Base-by-base conservation (phyloP, 2,888 invertebrate species). In the Cryptosula pallasiana region DNA sequence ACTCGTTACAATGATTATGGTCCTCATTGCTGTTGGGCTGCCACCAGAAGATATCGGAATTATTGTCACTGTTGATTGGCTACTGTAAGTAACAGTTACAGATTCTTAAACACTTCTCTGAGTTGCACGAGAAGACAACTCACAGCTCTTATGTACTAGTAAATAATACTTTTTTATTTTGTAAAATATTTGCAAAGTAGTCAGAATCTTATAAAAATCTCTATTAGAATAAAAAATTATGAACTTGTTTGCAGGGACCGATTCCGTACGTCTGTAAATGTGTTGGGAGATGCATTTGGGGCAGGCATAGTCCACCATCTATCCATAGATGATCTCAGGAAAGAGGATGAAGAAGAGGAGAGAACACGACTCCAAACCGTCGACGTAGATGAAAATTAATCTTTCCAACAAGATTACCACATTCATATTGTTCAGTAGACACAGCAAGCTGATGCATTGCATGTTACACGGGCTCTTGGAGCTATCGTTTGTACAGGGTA, bases 11-110 rank as follows among this genome's bases (percentile, higher is more conserved):
- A 90, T 90, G 88, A 79, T 90, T 69, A 85, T 90, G 75, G 89
- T 90, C 34, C 82, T 90, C 73, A 88, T 88, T 29, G 88, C 90
- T 25, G 87, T 90, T 23, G 89, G 88, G 34, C 84, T 90, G 71
- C 90, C 90, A 13, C 88, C 88, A 0, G 86, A 88, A 72, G 90
- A 90, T 79, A 87, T 90, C 76, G 88, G 89, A 36, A 84, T 90
- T 75, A 87, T 90, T 69, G 87, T 90, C 75, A 88, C 90, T 35
- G 89, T 90, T 71, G 90, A 90, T 80, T 90, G 90, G 90, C 84
- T 90, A 73, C 79, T 90, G 90, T 90, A 80, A 86, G 86, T 84
- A 16, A 5, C 20, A n/a, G n/a, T n/a, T n/a, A n/a, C n/a, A n/a
- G n/a, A n/a, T n/a, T n/a, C n/a, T n/a, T n/a, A n/a, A n/a, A n/a